Percentiles rank a stretch among this genome's conserved stretches.
phyloP scores from a whole-genome alignment of 2,113 vertebrate genomes.

The Platichthys flesus region DNA sequence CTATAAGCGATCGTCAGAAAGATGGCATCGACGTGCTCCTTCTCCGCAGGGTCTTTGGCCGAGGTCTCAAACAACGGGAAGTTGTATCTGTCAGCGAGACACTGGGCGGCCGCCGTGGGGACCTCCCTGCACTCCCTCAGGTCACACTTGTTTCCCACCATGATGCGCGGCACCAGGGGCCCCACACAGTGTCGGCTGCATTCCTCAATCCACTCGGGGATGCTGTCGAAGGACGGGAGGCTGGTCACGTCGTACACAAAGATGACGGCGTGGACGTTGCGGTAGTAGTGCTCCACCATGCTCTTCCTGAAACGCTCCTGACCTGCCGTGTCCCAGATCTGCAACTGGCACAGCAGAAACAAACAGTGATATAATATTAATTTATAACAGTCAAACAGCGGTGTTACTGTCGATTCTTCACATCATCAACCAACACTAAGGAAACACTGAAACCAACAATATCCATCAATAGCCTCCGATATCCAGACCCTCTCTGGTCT shows the following conservation, averaged over 20 bases:
- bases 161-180: conserved; percentile 77
- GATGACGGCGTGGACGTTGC: conserved; percentile 81
- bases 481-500: neutral
- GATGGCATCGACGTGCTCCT: conserved; percentile 81
- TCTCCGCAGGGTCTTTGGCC: conserved; percentile 80
- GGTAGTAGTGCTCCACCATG: conserved; percentile 86
- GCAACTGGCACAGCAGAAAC: conserved; percentile 68
- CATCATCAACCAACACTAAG: neutral
- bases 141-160: conserved; percentile 85
- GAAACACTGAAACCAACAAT: neutral
- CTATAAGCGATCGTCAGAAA: conserved; percentile 83
- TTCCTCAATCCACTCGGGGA: conserved; percentile 83
- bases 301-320: conserved; percentile 84
- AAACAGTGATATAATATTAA: neutral
- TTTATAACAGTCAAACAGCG: no score
- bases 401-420: neutral
- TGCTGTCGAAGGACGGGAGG: conserved; percentile 77
- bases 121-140: conserved; percentile 76
- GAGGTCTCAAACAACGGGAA: conserved; percentile 84
- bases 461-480: neutral
- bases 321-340: conserved; percentile 85
- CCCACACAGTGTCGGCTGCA: conserved; percentile 79
- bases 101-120: conserved; percentile 75
- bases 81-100: conserved; percentile 78
- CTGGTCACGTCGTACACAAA: conserved; percentile 83